Evolutionary conservation across 2,888 invertebrate species (phyloP).

Genomic region (Drosophila testacea): DNA sequence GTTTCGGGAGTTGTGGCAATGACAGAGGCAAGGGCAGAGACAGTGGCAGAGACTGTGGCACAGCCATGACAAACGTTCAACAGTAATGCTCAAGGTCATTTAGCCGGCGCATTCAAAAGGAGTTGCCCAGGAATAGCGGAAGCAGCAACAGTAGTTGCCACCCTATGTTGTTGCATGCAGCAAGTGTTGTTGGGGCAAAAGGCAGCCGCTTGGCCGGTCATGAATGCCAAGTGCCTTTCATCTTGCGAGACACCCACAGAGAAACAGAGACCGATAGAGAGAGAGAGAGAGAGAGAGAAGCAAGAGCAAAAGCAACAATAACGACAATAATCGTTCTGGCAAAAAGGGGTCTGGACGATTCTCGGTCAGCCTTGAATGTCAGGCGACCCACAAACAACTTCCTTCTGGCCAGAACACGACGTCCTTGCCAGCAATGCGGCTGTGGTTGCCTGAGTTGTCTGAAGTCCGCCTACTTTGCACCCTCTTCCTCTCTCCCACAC

Average conservation of each 20-base stretch:
- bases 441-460: conserved; percentile 74
- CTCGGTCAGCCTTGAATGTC: conserved; percentile 74
- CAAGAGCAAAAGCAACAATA: conserved; percentile 33
- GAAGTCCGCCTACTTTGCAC: conserved; percentile 23
- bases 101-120: conserved; percentile 60
- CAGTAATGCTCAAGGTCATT: conserved; percentile 76
- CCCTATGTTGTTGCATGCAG: conserved; percentile 38
- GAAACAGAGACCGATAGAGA: conserved; percentile 5
- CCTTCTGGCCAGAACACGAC: conserved; percentile 51
- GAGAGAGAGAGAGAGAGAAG: conserved; percentile 5
- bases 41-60: conserved; percentile 1
- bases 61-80: conserved; percentile 66
- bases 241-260: conserved; percentile 76
- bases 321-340: conserved; percentile 58
- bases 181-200: conserved; percentile 29
- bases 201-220: conserved; percentile 62
- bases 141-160: conserved; percentile 25
- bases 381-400: conserved; percentile 78
- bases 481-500: not conserved
- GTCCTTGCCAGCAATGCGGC: conserved; percentile 79
- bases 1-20: conserved; percentile 3
- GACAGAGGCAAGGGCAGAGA: not conserved
- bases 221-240: conserved; percentile 78
- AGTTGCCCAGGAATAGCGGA: conserved; percentile 40
- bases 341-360: conserved; percentile 59